Evolutionary conservation across 1,140 invertebrate genomes (phyloP), one percentile per base, ranked within the genome.

Genomic region (Macrobrachium nipponense): DNA sequence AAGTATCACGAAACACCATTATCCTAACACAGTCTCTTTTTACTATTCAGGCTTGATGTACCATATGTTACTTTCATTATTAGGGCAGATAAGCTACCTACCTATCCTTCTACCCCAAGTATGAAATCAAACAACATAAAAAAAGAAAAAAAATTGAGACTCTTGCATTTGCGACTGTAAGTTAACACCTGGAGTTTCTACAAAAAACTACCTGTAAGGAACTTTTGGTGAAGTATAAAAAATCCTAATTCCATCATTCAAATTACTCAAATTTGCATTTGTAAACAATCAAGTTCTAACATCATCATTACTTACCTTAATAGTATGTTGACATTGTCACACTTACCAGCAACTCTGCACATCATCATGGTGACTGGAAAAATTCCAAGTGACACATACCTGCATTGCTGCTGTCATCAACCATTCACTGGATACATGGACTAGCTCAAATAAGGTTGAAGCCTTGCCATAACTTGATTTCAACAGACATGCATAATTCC

Each of bases 141-240:
- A 60, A 70, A 70, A 36, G 27, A 64, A 80, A 43, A 44, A 66
- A 27, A 59, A 64, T 72, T 72, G 80, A 72, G 66, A 81, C 66
- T 72, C 66, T 81, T 72, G 66, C 79, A 72, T 81, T 76, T 81
- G 80, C 20, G 61, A 81, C 51, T 68, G 23, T 72, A 81, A 60
- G 64, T 72, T 70, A 64, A 70, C 68, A 20, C 79, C 27, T 59
- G n/a, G 51, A 72, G 44, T 58, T 51, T 23, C 59, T 70, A 58
- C 68, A 20, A 51, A 27, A 70, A 72, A 59, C 66, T 81, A 72
- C 17, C 59, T 44, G 58, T 27, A 81, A 81, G 66, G 66, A 72
- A 81, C 66, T 72, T 81, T n/a, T 59, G 66, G 60, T 23, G 43
- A 81, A 72, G 66, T 72, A 36, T 72, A 60, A 72, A 23, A 72